phyloP scores from a whole-genome alignment of 2,888 invertebrate genomes.

The Zonitis immaculata region DNA sequence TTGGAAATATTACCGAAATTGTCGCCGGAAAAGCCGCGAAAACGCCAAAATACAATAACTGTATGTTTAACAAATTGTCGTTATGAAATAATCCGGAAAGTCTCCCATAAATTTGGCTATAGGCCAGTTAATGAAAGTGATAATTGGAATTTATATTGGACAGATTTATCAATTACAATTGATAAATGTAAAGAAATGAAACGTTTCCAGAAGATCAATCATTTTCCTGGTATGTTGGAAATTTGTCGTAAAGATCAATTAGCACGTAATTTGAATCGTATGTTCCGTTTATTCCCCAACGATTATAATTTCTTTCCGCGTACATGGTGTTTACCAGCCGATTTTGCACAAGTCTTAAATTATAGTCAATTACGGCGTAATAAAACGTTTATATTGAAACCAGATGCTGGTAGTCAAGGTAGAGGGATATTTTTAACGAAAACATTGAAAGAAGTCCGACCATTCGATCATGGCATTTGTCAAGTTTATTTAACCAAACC shows the following conservation, averaged over 20 bases:
- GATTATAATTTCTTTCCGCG: conserved; percentile 91
- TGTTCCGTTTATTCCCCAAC: conserved; percentile 81
- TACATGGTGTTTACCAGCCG: conserved; percentile 90
- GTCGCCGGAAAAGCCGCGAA: conserved; percentile 16
- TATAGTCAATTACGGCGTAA: conserved; percentile 67
- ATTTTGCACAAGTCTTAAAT: conserved; percentile 69
- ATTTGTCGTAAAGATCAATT: conserved; percentile 75
- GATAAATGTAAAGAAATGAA: conserved; percentile 90
- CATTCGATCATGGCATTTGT: conserved; percentile 79
- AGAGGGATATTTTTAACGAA: conserved; percentile 83
- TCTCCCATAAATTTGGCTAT: conserved; percentile 63
- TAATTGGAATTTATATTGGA: conserved; percentile 89
- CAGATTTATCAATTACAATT: conserved; percentile 79
- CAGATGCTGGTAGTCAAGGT: conserved; percentile 87
- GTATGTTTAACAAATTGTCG: conserved; percentile 68
- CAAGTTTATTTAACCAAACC: conserved; percentile 75
- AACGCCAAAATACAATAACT: conserved; percentile 44
- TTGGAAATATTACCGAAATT: conserved; percentile 13
- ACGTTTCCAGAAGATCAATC: conserved; percentile 86
- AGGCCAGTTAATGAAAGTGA: conserved; percentile 74
- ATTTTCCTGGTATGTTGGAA: conserved; percentile 59
- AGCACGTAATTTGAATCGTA: conserved; percentile 83
- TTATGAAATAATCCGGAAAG: conserved; percentile 68
- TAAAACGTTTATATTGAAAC: conserved; percentile 84
- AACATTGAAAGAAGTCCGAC: conserved; percentile 73